Evolutionary conservation across 2,888 invertebrate genomes (phyloP), one percentile per base, ranked within the genome.

Genomic region (Mongoloraphidia duomilia): DNA sequence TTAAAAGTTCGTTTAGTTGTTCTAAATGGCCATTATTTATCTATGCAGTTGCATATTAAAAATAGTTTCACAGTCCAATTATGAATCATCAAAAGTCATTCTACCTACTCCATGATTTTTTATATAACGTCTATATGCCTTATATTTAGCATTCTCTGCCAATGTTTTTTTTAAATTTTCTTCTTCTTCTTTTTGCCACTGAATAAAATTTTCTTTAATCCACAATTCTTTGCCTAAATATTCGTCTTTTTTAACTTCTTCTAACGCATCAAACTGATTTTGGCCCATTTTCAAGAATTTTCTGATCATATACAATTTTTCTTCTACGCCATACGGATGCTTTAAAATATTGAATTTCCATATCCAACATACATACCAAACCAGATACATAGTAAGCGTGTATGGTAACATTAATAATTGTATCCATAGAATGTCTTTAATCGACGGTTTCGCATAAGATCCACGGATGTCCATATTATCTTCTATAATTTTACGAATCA

Each of bases 401-500:
- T 85, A 84, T 0, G 94, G 94, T 17, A 82, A 73, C 17, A 90
- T 74, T 35, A 91, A 68, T 14, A 93, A 61, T 67, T 92, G 90
- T 46, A 92, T 71, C 85, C 89, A 90, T 8, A 94, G 68, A 9
- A 93, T 77, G 65, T 92, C 85, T 45, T 60, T 66, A 8, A 87
- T 65, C 46, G 78, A 79, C 1, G 92, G 93, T 62, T 89, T 90
- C 0, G 89, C 86, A 66, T 92, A 93, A 1, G 89, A 90, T 13
- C 94, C 94, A 63, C 90, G 82, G 43, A 94, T 92, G 61, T 93
- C 92, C 84, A 94, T 88, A 62, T 92, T 93, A 56, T 92, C 84
- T 66, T 86, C 89, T 50, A 95, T 84, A 3, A 95, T 82, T 63
- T 80, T 76, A 53, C 82, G 75, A 48, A 94, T 82, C 38, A 90